These are phyloP conservation scores for Ptychoptera contaminata DNA, from an alignment of 2,888 invertebrate species.

Conservation along the genomic window DNA sequence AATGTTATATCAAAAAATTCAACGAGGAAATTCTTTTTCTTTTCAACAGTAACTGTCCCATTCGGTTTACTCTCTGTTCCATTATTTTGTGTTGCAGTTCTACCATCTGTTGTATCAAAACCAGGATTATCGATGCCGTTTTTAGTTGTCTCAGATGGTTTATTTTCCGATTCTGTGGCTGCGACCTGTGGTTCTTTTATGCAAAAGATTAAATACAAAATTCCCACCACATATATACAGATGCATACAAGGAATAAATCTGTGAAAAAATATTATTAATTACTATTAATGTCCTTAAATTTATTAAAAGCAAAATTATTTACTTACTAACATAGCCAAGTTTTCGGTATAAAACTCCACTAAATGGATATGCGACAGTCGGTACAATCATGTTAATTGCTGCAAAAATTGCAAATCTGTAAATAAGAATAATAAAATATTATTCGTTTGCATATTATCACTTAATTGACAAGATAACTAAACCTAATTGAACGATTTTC, in stretches of 20 bases:
- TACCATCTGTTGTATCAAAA: constrained; percentile 7
- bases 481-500: constrained; percentile 19
- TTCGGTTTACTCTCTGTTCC: not conserved
- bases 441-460: not conserved
- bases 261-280: constrained; percentile 10
- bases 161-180: constrained; percentile 9
- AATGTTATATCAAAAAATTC: constrained; percentile 28
- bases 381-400: constrained; percentile 25
- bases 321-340: constrained; percentile 26
- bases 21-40: constrained; percentile 15
- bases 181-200: constrained; percentile 19
- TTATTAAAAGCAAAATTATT: not conserved
- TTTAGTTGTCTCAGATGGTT: constrained; percentile 13
- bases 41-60: not conserved
- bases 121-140: constrained; percentile 12
- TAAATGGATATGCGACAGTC: constrained; percentile 23
- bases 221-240: constrained; percentile 23
- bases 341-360: constrained; percentile 21
- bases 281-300: not conserved
- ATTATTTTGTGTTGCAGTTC: not conserved
- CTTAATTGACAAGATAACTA: not conserved
- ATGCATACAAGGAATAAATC: constrained; percentile 25
- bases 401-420: constrained; percentile 27
- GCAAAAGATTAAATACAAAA: constrained; percentile 25
- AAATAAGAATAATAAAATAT: not conserved